Percentiles rank a stretch among this genome's conserved stretches.
Conservation (phyloP, 2,888 invertebrate species). For the Smittia sp. region DNA sequence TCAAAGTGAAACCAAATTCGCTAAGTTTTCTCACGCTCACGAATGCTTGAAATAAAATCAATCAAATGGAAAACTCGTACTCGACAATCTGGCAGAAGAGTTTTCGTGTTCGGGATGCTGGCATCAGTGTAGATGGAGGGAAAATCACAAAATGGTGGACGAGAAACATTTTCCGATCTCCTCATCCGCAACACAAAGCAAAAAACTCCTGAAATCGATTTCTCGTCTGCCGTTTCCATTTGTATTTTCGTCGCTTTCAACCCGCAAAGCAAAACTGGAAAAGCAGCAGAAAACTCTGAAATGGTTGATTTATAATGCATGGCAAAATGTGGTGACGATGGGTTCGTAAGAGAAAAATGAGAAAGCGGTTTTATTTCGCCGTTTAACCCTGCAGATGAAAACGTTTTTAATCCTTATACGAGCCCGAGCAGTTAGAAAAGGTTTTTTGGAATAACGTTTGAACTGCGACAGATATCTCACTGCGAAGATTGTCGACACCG, state of each 20-base stretch:
- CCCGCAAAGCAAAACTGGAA: neutral
- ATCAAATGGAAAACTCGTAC: neutral
- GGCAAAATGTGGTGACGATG: constrained; percentile 11
- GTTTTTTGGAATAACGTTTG: no score
- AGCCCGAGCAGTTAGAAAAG: neutral
- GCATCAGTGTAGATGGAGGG: neutral
- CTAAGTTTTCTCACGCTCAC: constrained; percentile 15
- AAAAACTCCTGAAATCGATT: constrained; percentile 5
- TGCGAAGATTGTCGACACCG: no score
- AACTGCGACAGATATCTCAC: no score
- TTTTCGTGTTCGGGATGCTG: neutral
- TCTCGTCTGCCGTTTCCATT: constrained; percentile 4
- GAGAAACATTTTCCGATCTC: neutral
- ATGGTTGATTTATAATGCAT: constrained; percentile 21
- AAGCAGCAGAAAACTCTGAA: constrained; percentile 11
- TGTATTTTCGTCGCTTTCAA: neutral
- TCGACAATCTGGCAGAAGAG: neutral
- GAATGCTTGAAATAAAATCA: neutral
- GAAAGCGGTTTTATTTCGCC: neutral
- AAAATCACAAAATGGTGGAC: constrained; percentile 14
- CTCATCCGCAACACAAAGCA: neutral
- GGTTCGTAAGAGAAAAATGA: neutral
- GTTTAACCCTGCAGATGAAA: constrained; percentile 6
- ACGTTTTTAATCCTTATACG: neutral
- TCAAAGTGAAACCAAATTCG: neutral